A percentile compares a stretch with the other conserved stretches of the same genome.
Conservation (phyloP, 64 coral and sea anemone species). For the Montipora efflorescens region DNA sequence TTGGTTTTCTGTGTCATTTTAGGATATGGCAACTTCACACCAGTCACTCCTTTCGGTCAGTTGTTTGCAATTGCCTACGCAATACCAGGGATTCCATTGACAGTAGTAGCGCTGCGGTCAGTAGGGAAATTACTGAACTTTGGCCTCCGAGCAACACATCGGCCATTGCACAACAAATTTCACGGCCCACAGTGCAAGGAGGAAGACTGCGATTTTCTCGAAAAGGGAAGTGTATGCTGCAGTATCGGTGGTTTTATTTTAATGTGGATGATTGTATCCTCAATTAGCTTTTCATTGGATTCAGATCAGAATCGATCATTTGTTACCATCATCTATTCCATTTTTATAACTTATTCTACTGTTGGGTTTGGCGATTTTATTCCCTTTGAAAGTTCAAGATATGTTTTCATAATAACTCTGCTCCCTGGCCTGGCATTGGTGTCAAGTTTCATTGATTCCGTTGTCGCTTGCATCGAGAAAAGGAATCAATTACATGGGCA, state of each 20-base stretch:
- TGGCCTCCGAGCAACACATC: not conserved
- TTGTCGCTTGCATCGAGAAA: slow-evolving; percentile 29
- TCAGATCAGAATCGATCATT: not conserved
- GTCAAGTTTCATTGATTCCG: slow-evolving; percentile 16
- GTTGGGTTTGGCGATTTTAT: slow-evolving; percentile 69
- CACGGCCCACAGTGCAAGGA: not conserved
- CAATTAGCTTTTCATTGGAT: not conserved
- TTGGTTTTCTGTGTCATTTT: not conserved
- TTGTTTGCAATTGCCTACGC: slow-evolving; percentile 76
- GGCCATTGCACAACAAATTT: not conserved
- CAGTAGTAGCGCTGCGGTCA: slow-evolving; percentile 50
- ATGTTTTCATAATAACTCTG: slow-evolving; percentile 27
- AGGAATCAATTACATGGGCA: not conserved
- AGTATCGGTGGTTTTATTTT: not conserved
- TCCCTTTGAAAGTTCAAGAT: slow-evolving; percentile 28
- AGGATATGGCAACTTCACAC: slow-evolving; percentile 89
- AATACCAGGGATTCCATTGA: slow-evolving; percentile 74
- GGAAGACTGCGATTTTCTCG: not conserved
- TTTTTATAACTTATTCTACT: slow-evolving; percentile 43
- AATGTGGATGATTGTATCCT: not conserved
- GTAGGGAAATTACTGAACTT: slow-evolving; percentile 47
- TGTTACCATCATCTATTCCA: slow-evolving; percentile 36
- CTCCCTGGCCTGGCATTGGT: slow-evolving; percentile 16
- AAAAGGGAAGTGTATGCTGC: not conserved
- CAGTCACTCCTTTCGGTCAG: slow-evolving; percentile 39